These are phyloP conservation scores for Capra hircus DNA, from an alignment of 2,113 vertebrate species.

Conservation along the genomic window DNA sequence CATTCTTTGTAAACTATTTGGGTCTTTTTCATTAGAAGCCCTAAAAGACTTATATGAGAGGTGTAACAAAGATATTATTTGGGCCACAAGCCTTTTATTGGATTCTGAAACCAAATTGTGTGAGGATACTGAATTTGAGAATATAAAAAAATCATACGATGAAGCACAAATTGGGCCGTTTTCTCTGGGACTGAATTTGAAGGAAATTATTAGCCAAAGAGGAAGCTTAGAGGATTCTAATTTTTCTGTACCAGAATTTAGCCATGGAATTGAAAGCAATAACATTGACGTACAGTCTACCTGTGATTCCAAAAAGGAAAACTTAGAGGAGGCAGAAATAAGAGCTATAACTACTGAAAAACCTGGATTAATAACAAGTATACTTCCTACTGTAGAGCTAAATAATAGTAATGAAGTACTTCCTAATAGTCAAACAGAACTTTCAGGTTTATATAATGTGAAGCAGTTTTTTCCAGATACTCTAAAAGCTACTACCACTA, in stretches of 20 bases:
- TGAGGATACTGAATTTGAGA: constrained; percentile 79
- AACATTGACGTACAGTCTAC: neutral
- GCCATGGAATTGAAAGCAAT: neutral
- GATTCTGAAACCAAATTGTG: constrained; percentile 92
- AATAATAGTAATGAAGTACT: neutral
- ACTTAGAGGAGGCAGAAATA: neutral
- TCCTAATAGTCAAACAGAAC: neutral
- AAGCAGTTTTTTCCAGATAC: constrained; percentile 19
- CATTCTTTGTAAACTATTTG: constrained; percentile 91
- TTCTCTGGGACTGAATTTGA: constrained; percentile 58
- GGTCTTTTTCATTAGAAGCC: constrained; percentile 88
- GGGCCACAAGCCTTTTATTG: constrained; percentile 93
- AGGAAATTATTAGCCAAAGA: constrained; percentile 45
- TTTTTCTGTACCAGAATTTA: neutral
- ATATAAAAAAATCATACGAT: constrained; percentile 39
- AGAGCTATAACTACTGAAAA: constrained; percentile 16
- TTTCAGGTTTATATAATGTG: neutral
- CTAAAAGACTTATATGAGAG: constrained; percentile 95
- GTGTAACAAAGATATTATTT: constrained; percentile 94
- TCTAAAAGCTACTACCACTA: neutral
- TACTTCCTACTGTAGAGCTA: constrained; percentile 22
- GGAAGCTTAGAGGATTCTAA: constrained; percentile 2
- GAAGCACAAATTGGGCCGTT: constrained; percentile 47
- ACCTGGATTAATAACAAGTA: constrained; percentile 12
- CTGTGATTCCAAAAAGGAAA: neutral